A percentile compares a stretch with the other conserved stretches of the same genome.
These are phyloP conservation scores for Hephaestus fuliginosus DNA, from an alignment of 2,797 vertebrate species.

Conservation along the genomic window DNA sequence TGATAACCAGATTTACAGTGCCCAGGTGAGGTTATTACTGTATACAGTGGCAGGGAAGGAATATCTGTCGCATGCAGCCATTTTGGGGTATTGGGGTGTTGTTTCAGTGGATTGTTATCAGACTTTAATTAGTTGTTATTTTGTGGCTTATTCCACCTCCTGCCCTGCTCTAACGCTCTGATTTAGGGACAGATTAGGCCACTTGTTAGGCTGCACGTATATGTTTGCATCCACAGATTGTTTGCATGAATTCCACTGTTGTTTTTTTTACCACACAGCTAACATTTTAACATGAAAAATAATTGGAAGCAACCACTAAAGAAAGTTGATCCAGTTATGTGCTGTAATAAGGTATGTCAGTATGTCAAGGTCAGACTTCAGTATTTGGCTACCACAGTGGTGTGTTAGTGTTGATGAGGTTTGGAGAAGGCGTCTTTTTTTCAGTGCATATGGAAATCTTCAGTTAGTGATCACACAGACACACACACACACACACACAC, in stretches of 20 bases:
- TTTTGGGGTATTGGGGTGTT: background rate
- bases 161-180: background rate
- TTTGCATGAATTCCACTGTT: background rate
- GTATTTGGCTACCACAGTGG: constrained; percentile 20
- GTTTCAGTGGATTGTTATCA: constrained; percentile 8
- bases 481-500: background rate
- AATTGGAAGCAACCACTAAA: background rate
- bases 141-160: background rate
- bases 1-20: constrained; percentile 24
- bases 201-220: background rate
- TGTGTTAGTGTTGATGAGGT: constrained; percentile 14
- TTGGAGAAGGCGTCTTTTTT: constrained; percentile 16
- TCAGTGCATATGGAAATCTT: constrained; percentile 8
- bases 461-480: background rate
- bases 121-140: constrained; percentile 7
- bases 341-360: constrained; percentile 2
- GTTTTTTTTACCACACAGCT: background rate
- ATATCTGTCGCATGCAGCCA: constrained; percentile 33
- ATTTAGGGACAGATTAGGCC: background rate
- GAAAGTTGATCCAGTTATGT: constrained; percentile 14
- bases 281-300: constrained; percentile 1
- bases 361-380: constrained; percentile 32
- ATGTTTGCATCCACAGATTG: background rate
- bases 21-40: constrained; percentile 20
- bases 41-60: background rate